Conservation (phyloP, 2,888 invertebrate genomes). For the Elysia crispata region DNA sequence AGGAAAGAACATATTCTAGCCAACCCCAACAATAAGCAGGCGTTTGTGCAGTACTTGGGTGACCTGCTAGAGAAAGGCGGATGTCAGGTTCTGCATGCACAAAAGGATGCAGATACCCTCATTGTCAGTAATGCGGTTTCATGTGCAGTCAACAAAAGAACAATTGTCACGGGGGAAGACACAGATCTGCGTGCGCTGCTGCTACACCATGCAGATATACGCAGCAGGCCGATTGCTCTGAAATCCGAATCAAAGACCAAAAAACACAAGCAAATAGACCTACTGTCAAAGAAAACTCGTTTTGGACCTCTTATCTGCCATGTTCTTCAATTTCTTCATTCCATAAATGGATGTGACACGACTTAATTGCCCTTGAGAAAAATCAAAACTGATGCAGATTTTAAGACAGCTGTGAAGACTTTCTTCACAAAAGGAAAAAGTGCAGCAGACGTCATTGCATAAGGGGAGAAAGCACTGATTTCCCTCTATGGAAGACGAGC, state of each 20-base stretch:
- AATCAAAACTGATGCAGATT: not conserved
- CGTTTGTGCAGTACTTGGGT: conserved; percentile 1
- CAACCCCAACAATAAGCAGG: conserved; percentile 4
- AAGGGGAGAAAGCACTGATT: conserved; percentile 13
- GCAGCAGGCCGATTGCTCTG: conserved; percentile 15
- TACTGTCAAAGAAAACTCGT: not conserved
- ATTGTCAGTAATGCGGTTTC: conserved; percentile 56
- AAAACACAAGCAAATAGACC: not conserved
- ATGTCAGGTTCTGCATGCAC: conserved; percentile 50
- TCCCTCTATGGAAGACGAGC: not conserved
- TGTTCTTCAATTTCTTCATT: conserved; percentile 28
- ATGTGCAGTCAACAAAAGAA: conserved; percentile 36
- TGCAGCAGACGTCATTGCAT: not conserved
- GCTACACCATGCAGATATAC: conserved; percentile 50
- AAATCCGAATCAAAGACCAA: conserved; percentile 28
- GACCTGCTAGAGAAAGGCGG: not conserved
- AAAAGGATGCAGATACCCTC: conserved; percentile 58
- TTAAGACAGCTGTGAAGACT: not conserved
- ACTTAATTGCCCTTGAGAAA: not conserved
- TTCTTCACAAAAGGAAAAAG: not conserved
- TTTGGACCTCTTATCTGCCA: not conserved
- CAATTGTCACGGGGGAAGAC: conserved; percentile 61
- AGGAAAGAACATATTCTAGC: conserved; percentile 1
- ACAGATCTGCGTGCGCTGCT: conserved; percentile 62
- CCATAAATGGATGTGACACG: conserved; percentile 34